Evolutionary conservation across 2,888 invertebrate species (phyloP), one percentile per base, ranked within the genome.

Genomic region (Bombylius discolor): DNA sequence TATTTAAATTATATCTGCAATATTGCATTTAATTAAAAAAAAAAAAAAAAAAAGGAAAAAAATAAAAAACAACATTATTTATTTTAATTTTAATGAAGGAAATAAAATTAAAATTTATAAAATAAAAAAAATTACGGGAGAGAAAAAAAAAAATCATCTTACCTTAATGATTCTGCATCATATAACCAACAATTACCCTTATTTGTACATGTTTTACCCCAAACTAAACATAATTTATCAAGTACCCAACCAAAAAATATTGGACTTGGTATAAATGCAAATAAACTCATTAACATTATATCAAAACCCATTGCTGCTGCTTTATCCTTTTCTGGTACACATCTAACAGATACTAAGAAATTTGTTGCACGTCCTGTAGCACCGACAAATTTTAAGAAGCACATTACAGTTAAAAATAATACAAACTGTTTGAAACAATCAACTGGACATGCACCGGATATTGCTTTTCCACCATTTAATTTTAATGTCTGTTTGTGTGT

Each of bases 211-310:
- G 83, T 84, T 67, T 83, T 83, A 12, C 86, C 85, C 86, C 87
- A 87, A 13, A 86, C 82, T 34, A 84, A 68, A 63, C 86, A 87
- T 9, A 84, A 79, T 46, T 67, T 67, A 64, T 74, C 73, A 63
- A 87, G 78, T 55, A 88, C 79, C 64, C 81, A 82, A 54, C 88
- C 88, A 64, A 86, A 86, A 56, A 87, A 76, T 61, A 89, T 84
- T 0, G 88, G 88, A 51, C 85, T 84, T 1, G 88, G 88, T 62
- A 87, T 83, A 64, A 87, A 84, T 11, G 85, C 84, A 63, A 84
- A 80, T 56, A 85, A 73, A 59, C 84, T 84, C 77, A 84, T 79
- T 63, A 85, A 75, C 68, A 81, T 83, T 61, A 85, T 74, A 34
- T 82, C 80, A 57, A 85, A 80, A 36, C 85, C 86, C 79, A 86